These are phyloP conservation scores for Dugesia japonica DNA, from an alignment of 2,888 invertebrate species.

Conservation along the genomic window DNA sequence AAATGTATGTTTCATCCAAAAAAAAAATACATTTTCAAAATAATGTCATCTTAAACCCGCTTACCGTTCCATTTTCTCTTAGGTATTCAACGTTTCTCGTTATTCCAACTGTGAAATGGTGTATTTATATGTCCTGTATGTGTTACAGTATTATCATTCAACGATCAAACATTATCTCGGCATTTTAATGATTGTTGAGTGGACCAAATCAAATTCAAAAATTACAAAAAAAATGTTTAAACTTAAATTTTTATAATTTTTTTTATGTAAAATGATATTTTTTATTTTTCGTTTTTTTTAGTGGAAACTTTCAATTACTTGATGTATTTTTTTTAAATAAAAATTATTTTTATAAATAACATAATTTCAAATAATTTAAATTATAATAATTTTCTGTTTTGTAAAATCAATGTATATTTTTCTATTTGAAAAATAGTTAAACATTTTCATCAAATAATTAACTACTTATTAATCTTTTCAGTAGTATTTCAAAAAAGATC, in stretches of 20 bases:
- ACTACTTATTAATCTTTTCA: conserved; percentile 4
- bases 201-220: not conserved
- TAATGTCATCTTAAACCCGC: not conserved
- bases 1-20: conserved; percentile 2
- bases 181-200: not conserved
- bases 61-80: not conserved
- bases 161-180: not conserved
- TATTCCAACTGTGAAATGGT: conserved; percentile 6
- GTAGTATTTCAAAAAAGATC: not conserved
- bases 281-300: too few relatives aligned
- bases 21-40: not conserved
- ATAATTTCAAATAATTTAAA: too few relatives aligned
- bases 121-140: not conserved
- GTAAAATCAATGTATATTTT: too few relatives aligned
- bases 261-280: too few relatives aligned
- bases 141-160: not conserved
- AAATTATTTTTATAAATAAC: too few relatives aligned
- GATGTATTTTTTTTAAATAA: not conserved
- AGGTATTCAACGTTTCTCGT: not conserved
- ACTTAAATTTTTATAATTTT: not conserved
- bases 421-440: too few relatives aligned
- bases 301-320: too few relatives aligned
- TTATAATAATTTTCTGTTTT: too few relatives aligned
- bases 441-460: conserved; percentile 15
- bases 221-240: not conserved